phyloP scores from a whole-genome alignment of 1,140 invertebrate genomes.

The Lysiphlebus fabarum region DNA sequence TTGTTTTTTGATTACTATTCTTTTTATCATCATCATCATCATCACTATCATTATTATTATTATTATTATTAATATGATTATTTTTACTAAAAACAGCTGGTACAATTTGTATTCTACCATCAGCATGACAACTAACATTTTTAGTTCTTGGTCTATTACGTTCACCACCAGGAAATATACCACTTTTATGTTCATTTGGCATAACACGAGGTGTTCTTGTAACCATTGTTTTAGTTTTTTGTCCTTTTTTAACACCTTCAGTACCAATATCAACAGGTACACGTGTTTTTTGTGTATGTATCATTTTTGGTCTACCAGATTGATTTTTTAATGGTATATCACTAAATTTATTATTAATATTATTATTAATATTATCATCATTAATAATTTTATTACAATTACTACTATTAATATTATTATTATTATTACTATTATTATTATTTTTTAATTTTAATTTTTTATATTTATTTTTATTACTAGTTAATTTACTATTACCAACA shows the following conservation, averaged over 20 bases:
- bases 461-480: constrained; percentile 46
- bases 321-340: constrained; percentile 40
- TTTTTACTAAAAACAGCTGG: constrained; percentile 33
- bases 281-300: constrained; percentile 67
- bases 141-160: constrained; percentile 61
- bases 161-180: constrained; percentile 50
- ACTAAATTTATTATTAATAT: constrained; percentile 33
- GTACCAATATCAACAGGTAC: constrained; percentile 56
- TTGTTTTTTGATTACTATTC: no score
- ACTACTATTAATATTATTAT: constrained; percentile 58
- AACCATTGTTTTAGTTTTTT: constrained; percentile 60
- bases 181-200: constrained; percentile 50
- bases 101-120: constrained; percentile 49
- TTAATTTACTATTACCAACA: constrained; percentile 47
- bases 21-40: no score
- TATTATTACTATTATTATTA: constrained; percentile 20
- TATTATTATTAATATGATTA: constrained; percentile 41
- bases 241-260: constrained; percentile 55
- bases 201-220: constrained; percentile 56
- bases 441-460: constrained; percentile 46
- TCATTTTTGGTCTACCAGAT: constrained; percentile 66
- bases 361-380: constrained; percentile 46
- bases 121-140: constrained; percentile 64
- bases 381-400: constrained; percentile 44
- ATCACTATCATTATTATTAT: constrained; percentile 36